Base-by-base conservation (phyloP, 2,797 vertebrate genomes). In the Saxicola maurus region DNA sequence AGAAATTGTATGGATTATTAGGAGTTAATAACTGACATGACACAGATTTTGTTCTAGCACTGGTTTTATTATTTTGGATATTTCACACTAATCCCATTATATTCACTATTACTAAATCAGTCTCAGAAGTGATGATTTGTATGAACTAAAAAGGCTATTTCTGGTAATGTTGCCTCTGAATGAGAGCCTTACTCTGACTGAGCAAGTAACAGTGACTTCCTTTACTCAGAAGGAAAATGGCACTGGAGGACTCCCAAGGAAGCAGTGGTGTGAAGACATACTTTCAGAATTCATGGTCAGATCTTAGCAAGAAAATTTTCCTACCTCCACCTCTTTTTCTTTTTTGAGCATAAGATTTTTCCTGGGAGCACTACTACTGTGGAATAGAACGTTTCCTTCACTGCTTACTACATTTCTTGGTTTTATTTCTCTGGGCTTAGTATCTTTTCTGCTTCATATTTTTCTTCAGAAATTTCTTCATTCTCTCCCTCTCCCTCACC, bases 31-130 rank as follows among this genome's bases (percentile, higher is more conserved):
- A 62, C 28, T 71, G 46, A 68, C 20, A 59, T 30, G 20, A 55
- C 27, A 59, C 6, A 64, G 37, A 65, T 74, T 87, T 86, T 16
- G 57, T 72, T 86, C 30, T 72, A 83, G 30, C 6, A n/a, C 6
- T 49, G 7, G 1, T 81, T 90, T 86, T 77, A 78, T 67, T 46
- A 45, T 81, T 93, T 69, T 53, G 82, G 35, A n/a, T 87, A 82
- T 85, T 92, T 90, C 51, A 57, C 31, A 76, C 5, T 48, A 73
- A 59, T 81, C 40, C 10, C 6, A 62, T 84, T 86, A 30, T 45
- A 55, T 56, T 73, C 9, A 51, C 67, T 75, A 60, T 49, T 61
- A 64, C 33, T 68, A 43, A 64, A 61, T 74, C 49, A 77, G 0
- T 67, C 40, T 71, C 53, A 86, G 30, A 65, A 33, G 13, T 46